Conservation (phyloP, 2,113 vertebrate genomes). For the Martes martes region DNA sequence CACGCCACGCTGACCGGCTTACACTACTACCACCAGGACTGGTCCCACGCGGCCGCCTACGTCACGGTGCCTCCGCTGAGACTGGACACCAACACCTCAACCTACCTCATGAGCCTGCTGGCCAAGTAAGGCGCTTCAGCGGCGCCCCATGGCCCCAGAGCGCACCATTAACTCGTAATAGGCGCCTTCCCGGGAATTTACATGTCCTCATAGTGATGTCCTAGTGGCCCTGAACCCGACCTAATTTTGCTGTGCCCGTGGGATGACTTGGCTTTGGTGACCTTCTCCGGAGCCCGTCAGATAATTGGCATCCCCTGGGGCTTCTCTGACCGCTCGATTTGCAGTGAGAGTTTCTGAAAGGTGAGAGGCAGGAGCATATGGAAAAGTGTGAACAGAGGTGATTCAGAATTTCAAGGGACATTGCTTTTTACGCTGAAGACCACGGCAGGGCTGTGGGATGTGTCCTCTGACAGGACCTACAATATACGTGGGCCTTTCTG, state of each 20-base stretch:
- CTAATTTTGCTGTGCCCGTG: neutral
- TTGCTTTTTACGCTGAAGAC: neutral
- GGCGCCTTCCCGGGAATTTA: rapidly evolving
- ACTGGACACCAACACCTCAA: slow-evolving; percentile 95
- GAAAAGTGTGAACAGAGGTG: too few relatives aligned
- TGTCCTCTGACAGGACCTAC: neutral
- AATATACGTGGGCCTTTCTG: too few relatives aligned
- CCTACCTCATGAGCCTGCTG: slow-evolving; percentile 95
- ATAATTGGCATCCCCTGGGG: neutral
- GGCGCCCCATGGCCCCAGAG: rapidly evolving
- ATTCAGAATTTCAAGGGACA: neutral
- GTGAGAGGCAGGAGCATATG: neutral
- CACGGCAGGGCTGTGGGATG: too few relatives aligned
- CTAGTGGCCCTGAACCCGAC: neutral
- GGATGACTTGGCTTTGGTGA: neutral
- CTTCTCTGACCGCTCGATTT: neutral
- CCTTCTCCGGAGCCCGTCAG: neutral
- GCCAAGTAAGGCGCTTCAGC: slow-evolving; percentile 88
- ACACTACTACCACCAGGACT: slow-evolving; percentile 98
- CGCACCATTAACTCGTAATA: rapidly evolving
- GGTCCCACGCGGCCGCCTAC: slow-evolving; percentile 93
- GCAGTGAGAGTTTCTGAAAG: neutral
- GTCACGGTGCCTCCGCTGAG: slow-evolving; percentile 95
- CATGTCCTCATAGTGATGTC: neutral
- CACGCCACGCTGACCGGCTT: slow-evolving; percentile 93